Evolutionary conservation across 2,888 invertebrate species (phyloP), one percentile per base, ranked within the genome.

Genomic region (Lamproptera curius): DNA sequence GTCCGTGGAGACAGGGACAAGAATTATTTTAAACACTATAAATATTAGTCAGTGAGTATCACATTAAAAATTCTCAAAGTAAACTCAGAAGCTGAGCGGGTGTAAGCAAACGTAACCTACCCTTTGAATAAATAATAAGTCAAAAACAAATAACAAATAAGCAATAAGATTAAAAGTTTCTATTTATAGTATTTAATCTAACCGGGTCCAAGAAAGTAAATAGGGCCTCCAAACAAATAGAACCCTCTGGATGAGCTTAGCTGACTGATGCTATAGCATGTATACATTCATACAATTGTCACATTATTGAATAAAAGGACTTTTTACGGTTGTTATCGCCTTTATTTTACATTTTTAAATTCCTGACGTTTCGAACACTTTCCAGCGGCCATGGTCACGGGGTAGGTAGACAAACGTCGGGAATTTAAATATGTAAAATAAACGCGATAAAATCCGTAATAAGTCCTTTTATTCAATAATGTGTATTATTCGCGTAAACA

Each of bases 141-240:
- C 20, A 15, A 38, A 15, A 28, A 10, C 9, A 28, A 6, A 28
- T n/a, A 28, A n/a, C n/a, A n/a, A n/a, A n/a, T 2, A 28, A 28
- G 20, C 3, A 20, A 20, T 5, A 20, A 20, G 31, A 16, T 1
- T 37, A 20, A 38, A 33, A 31, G 20, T 45, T 38, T 31, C 33
- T 38, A 44, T 17, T 37, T 31, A 31, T 36, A 11, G 37, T 31
- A 13, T 41, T 41, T 41, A 17, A 38, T 31, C 20, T 45, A 17
- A 31, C 15, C 31, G 33, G 40, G 47, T 47, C 42, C 42, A 47
- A 37, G n/a, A 33, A 16, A 37, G 42, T 42, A 42, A 47, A 47
- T 47, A 37, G 38, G 37, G 17, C 36, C 36, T 33, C 42, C 37
- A 42, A 28, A 37, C 42, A 37, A 47, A 37, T 39, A 42, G 10